These are phyloP conservation scores for Brachionus paranguensis DNA, from an alignment of 1,140 invertebrate species.

Conservation along the genomic window DNA sequence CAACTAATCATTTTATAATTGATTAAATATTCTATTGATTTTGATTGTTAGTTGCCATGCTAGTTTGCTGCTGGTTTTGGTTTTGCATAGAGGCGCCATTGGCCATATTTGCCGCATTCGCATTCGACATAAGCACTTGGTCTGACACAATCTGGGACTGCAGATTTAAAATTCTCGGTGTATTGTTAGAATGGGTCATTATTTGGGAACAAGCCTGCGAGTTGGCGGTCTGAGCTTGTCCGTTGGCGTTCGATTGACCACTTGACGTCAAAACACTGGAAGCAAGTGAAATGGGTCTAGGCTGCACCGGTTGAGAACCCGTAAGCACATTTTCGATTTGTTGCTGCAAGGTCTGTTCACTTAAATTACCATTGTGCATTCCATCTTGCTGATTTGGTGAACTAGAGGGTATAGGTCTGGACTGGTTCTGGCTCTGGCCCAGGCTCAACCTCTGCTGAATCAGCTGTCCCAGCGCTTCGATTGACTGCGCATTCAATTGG, in stretches of 20 bases:
- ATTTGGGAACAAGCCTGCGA: background rate
- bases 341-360: background rate
- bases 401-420: background rate
- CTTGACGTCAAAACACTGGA: background rate
- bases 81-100: background rate
- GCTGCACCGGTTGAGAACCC: background rate
- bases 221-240: background rate
- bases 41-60: background rate
- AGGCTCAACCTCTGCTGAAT: background rate
- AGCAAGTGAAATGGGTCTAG: background rate
- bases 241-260: background rate
- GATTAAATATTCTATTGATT: background rate
- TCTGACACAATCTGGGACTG: background rate
- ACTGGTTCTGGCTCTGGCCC: background rate
- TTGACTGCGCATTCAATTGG: background rate
- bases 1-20: background rate
- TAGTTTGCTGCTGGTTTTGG: background rate
- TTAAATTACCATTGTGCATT: background rate
- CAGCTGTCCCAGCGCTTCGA: background rate
- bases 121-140: background rate
- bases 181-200: background rate
- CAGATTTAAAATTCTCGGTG: background rate
- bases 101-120: background rate
- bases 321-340: conserved; percentile 25
- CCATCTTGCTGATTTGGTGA: conserved; percentile 1